Evolutionary conservation across 2,888 invertebrate genomes (phyloP).

Genomic region (Hyppa rectilinea): DNA sequence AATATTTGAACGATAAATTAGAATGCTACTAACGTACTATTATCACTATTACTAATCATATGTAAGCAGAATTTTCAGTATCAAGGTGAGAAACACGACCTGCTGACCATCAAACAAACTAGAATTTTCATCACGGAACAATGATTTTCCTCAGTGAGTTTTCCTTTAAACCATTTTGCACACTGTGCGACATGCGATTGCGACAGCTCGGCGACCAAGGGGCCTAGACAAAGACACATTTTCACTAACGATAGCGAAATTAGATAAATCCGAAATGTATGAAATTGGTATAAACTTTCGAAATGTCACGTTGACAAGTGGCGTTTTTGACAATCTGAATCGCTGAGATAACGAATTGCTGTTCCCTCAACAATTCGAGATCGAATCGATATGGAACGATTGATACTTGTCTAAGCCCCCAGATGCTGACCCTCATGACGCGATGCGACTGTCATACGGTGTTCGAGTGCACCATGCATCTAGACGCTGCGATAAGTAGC

Average conservation of each 20-base stretch:
- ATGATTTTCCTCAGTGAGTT: slow-evolving; percentile 34
- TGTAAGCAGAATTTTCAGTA: slow-evolving; percentile 24
- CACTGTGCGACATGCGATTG: not conserved
- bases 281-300: too few relatives aligned
- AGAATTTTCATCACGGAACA: slow-evolving; percentile 17
- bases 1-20: slow-evolving; percentile 45
- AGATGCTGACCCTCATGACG: not conserved
- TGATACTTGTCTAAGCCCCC: too few relatives aligned
- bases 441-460: not conserved
- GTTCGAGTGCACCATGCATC: not conserved
- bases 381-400: too few relatives aligned
- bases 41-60: slow-evolving; percentile 24
- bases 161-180: slow-evolving; percentile 15
- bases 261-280: too few relatives aligned
- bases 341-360: too few relatives aligned
- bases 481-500: not conserved
- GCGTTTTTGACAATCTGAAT: too few relatives aligned
- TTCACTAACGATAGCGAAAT: too few relatives aligned
- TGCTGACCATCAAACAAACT: slow-evolving; percentile 2
- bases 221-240: too few relatives aligned
- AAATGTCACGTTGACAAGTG: too few relatives aligned
- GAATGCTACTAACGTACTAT: slow-evolving; percentile 5
- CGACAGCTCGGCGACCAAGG: not conserved
- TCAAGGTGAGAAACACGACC: slow-evolving; percentile 18
- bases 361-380: too few relatives aligned